Evolutionary conservation across 2,113 vertebrate genomes (phyloP).

Genomic region (Aptenodytes forsteri): DNA sequence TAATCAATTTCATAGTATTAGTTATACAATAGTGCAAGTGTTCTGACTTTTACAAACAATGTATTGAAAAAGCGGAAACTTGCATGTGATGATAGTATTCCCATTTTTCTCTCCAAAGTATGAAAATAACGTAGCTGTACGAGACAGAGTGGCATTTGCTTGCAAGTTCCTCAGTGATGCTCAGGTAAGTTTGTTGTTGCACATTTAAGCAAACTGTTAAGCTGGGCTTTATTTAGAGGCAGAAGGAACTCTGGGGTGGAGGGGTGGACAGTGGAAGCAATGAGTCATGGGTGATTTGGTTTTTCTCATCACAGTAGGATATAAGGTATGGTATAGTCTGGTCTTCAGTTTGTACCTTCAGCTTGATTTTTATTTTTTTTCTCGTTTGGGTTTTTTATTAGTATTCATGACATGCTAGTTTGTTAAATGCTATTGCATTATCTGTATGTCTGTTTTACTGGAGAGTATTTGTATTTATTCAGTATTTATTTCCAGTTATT

Average conservation of each 20-base stretch:
- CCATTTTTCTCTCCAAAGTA: conserved; percentile 75
- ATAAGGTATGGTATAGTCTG: background rate
- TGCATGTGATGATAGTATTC: background rate
- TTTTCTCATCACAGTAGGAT: background rate
- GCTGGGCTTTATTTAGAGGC: background rate
- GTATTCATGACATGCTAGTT: background rate
- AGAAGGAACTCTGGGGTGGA: background rate
- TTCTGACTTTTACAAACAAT: background rate
- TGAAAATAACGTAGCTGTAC: conserved; percentile 91
- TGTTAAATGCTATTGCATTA: background rate
- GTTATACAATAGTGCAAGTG: background rate
- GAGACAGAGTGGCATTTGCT: conserved; percentile 95
- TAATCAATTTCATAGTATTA: background rate
- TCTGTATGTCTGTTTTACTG: background rate
- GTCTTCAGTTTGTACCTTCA: background rate
- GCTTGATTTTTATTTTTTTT: background rate
- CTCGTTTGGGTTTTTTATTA: background rate
- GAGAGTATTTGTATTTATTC: background rate
- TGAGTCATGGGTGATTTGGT: background rate
- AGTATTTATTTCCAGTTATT: background rate
- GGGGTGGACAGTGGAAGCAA: background rate
- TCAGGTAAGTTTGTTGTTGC: conserved; percentile 80
- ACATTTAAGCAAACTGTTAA: background rate
- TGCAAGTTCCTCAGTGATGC: conserved; percentile 93
- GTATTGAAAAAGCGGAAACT: background rate